phyloP scores from a whole-genome alignment of 2,797 vertebrate genomes.

The Molossus molossus region DNA sequence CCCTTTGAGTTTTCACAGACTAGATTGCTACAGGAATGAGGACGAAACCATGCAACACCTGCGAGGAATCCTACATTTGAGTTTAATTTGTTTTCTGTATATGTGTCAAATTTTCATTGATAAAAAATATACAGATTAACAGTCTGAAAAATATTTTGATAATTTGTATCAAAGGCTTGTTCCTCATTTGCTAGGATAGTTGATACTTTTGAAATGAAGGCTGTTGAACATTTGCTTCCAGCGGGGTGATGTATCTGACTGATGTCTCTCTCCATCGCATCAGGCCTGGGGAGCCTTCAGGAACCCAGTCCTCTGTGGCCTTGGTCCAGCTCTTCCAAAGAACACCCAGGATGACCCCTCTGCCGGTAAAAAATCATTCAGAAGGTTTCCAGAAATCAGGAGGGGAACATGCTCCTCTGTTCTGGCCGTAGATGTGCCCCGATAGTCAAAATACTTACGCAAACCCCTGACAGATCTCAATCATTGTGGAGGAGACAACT shows the following conservation, averaged over 20 bases:
- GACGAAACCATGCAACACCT: no score
- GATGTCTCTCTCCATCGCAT: no score
- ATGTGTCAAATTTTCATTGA: neutral
- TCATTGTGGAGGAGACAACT: neutral
- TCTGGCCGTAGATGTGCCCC: neutral
- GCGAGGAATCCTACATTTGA: neutral
- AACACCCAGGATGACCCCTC: neutral
- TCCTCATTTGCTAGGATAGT: neutral
- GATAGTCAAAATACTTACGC: neutral
- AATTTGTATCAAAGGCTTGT: neutral
- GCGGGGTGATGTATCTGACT: neutral
- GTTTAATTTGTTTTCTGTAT: neutral
- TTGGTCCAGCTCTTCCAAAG: neutral
- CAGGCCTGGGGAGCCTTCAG: neutral
- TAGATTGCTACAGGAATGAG: no score
- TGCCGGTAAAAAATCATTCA: neutral
- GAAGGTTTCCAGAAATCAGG: neutral
- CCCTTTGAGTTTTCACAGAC: neutral
- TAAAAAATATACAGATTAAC: neutral
- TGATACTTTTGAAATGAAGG: neutral
- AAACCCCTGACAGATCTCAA: neutral
- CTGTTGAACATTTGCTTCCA: neutral
- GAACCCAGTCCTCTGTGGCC: no score
- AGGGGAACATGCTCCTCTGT: neutral
- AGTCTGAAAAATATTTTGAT: neutral